Conservation (phyloP, 2,113 vertebrate species). For the Phyllopteryx taeniolatus region DNA sequence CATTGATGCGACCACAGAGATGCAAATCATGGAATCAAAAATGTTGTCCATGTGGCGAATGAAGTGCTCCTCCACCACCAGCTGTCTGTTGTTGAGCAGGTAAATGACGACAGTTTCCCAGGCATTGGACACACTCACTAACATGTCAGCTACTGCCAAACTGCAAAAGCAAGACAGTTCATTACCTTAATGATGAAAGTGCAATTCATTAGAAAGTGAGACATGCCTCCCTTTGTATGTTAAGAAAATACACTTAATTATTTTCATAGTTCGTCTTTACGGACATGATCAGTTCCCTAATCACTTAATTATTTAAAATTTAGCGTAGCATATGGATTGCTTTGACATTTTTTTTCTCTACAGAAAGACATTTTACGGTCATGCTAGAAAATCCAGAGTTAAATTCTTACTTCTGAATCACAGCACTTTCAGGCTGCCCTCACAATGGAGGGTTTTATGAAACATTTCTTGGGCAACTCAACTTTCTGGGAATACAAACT, state of each 20-base stretch:
- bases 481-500: not conserved
- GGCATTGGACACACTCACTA: slow-evolving; percentile 91
- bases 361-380: too few species aligned
- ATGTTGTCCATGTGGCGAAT: slow-evolving; percentile 91
- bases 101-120: slow-evolving; percentile 94
- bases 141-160: slow-evolving; percentile 91
- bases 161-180: slow-evolving; percentile 57
- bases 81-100: slow-evolving; percentile 83
- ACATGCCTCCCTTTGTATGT: not conserved
- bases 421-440: not conserved
- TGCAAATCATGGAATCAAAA: slow-evolving; percentile 96
- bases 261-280: too few species aligned
- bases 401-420: not conserved
- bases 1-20: slow-evolving; percentile 95
- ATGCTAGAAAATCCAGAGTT: not conserved
- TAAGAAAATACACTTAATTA: too few species aligned
- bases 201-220: not conserved
- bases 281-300: not conserved
- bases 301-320: not conserved
- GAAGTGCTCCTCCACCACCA: slow-evolving; percentile 85
- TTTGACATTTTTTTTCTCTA: not conserved
- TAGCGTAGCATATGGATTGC: too few species aligned
- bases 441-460: not conserved
- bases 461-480: too few species aligned
- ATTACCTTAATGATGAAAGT: not conserved